Evolutionary conservation across 2,797 vertebrate genomes (phyloP).

Genomic region (Steatocranus sp.): DNA sequence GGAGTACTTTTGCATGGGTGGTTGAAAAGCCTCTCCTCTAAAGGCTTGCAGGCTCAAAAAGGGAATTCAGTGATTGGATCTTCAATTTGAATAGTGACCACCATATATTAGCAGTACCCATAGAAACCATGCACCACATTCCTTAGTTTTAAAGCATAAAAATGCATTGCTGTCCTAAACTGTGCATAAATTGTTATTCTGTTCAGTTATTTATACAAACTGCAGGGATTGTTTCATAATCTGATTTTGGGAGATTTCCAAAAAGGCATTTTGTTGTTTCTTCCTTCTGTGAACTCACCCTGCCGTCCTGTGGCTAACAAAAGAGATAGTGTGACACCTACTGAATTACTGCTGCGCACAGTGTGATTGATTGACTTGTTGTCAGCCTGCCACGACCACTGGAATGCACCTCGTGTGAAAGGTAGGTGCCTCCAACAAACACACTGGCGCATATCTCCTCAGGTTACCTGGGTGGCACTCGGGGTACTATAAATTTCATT

Average conservation of each 20-base stretch:
- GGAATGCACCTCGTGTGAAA: constrained; percentile 66
- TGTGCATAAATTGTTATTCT: not conserved
- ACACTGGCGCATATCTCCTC: constrained; percentile 56
- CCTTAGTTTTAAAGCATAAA: not conserved
- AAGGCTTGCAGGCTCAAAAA: not conserved
- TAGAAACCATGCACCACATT: not conserved
- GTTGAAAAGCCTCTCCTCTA: not conserved
- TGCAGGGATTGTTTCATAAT: not conserved
- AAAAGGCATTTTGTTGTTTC: constrained; percentile 18
- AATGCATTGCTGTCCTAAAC: not conserved
- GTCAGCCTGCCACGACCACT: constrained; percentile 54
- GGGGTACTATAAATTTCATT: constrained; percentile 49
- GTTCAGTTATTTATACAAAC: not conserved
- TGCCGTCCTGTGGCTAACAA: constrained; percentile 49
- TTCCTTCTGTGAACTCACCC: constrained; percentile 4
- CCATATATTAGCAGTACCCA: not conserved
- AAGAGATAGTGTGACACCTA: constrained; percentile 61
- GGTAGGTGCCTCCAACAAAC: constrained; percentile 61
- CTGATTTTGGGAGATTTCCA: not conserved
- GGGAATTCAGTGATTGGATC: not conserved
- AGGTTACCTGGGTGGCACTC: constrained; percentile 55
- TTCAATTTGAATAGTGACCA: not conserved
- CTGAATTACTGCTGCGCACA: constrained; percentile 44
- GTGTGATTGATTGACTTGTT: constrained; percentile 71
- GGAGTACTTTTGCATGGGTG: not conserved